Conservation (phyloP, 2,888 invertebrate species). For the Adineta ricciae region DNA sequence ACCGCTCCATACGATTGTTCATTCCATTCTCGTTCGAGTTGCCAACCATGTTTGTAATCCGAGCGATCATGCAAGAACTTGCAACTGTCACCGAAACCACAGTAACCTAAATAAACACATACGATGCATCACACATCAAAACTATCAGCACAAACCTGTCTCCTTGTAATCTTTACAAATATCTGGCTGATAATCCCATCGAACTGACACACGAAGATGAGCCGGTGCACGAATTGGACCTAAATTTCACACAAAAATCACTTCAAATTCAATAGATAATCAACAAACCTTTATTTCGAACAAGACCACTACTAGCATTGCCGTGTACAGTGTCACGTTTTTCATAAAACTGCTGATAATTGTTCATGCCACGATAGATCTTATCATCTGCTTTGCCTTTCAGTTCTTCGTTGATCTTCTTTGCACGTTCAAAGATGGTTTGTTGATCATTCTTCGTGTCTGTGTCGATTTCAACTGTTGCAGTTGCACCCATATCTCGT, state of each 20-base stretch:
- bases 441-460: conserved; percentile 80
- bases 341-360: conserved; percentile 83
- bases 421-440: conserved; percentile 80
- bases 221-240: conserved; percentile 88
- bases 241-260: background rate
- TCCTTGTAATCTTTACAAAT: conserved; percentile 99
- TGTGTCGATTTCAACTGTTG: conserved; percentile 72
- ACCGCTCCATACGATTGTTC: conserved; percentile 55
- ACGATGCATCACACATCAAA: background rate
- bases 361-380: conserved; percentile 82
- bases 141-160: conserved; percentile 60
- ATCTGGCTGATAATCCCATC: conserved; percentile 99
- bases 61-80: conserved; percentile 96
- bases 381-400: conserved; percentile 72
- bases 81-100: conserved; percentile 97
- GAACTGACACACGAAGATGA: conserved; percentile 81
- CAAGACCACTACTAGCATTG: conserved; percentile 80
- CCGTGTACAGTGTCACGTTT: conserved; percentile 90
- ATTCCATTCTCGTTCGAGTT: conserved; percentile 71
- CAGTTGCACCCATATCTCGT: conserved; percentile 69
- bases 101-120: conserved; percentile 56
- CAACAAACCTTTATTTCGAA: conserved; percentile 53
- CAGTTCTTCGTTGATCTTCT: conserved; percentile 68
- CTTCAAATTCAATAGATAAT: conserved; percentile 63
- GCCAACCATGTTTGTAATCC: conserved; percentile 99